Percentiles rank a stretch among this genome's conserved stretches.
Evolutionary conservation across 2,888 invertebrate genomes (phyloP).

Genomic region (Cataglyphis cursor): DNA sequence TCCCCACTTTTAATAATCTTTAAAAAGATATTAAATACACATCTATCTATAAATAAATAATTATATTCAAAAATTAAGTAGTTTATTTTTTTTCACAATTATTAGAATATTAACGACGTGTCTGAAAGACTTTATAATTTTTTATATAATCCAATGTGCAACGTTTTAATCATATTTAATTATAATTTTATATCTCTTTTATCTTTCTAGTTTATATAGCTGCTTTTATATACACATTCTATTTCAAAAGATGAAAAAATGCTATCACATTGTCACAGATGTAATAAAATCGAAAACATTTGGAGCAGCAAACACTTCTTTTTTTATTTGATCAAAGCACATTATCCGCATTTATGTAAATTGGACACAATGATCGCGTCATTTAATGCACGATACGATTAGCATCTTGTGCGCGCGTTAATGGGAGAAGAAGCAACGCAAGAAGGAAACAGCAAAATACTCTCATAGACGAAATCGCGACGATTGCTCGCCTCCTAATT

Average conservation of each 20-base stretch:
- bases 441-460: constrained; percentile 43
- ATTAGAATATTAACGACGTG: background rate
- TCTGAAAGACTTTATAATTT: background rate
- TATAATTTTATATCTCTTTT: background rate
- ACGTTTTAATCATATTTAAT: background rate
- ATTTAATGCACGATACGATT: constrained; percentile 52
- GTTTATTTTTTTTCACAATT: background rate
- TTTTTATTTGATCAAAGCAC: constrained; percentile 47
- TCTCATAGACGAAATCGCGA: constrained; percentile 57
- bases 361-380: constrained; percentile 58
- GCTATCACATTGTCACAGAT: background rate
- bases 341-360: constrained; percentile 53
- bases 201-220: background rate
- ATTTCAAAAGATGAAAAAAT: background rate
- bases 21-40: background rate
- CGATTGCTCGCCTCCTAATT: constrained; percentile 61
- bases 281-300: background rate
- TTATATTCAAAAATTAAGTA: background rate
- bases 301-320: background rate
- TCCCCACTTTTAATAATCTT: constrained; percentile 10
- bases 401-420: constrained; percentile 34
- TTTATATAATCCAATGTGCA: constrained; percentile 7
- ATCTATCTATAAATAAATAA: constrained; percentile 1
- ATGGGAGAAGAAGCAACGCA: constrained; percentile 20
- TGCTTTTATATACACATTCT: background rate